These are phyloP conservation scores for Amphipyra berbera DNA, from an alignment of 2,888 invertebrate genomes.

Conservation along the genomic window DNA sequence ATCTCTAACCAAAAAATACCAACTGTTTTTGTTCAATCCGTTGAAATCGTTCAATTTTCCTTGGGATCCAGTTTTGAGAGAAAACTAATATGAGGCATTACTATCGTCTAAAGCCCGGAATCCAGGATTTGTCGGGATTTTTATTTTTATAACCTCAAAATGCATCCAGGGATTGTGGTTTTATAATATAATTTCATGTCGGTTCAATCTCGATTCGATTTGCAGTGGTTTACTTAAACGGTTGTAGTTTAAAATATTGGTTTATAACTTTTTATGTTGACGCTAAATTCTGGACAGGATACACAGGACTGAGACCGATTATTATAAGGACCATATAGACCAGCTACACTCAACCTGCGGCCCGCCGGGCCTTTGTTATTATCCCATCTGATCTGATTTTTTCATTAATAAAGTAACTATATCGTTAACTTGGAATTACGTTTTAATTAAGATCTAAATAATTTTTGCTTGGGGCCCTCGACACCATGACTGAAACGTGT, in stretches of 20 bases:
- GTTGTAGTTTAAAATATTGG: slow-evolving; percentile 27
- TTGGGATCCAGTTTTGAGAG: slow-evolving; percentile 53
- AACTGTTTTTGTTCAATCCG: slow-evolving; percentile 52
- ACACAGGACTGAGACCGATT: neutral
- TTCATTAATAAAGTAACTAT: no score
- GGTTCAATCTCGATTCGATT: slow-evolving; percentile 44
- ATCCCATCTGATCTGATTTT: no score
- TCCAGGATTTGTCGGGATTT: slow-evolving; percentile 52
- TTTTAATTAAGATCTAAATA: no score
- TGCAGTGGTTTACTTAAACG: slow-evolving; percentile 25
- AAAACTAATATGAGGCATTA: slow-evolving; percentile 66
- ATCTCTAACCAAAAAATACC: slow-evolving; percentile 24
- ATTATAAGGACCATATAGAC: neutral
- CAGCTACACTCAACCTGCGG: no score
- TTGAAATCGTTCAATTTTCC: slow-evolving; percentile 62
- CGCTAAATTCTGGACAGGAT: slow-evolving; percentile 12
- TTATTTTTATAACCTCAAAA: slow-evolving; percentile 61
- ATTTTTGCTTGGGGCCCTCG: no score
- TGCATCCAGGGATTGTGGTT: slow-evolving; percentile 53
- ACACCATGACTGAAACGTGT: no score
- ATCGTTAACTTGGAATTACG: no score
- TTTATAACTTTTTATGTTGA: slow-evolving; percentile 27
- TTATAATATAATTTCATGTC: slow-evolving; percentile 45
- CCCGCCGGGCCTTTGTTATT: no score
- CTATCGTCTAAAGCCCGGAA: slow-evolving; percentile 39